Evolutionary conservation across 92 coral and sea anemone genomes (phyloP), one percentile per base, ranked within the genome.

Genomic region (Montipora capitata): DNA sequence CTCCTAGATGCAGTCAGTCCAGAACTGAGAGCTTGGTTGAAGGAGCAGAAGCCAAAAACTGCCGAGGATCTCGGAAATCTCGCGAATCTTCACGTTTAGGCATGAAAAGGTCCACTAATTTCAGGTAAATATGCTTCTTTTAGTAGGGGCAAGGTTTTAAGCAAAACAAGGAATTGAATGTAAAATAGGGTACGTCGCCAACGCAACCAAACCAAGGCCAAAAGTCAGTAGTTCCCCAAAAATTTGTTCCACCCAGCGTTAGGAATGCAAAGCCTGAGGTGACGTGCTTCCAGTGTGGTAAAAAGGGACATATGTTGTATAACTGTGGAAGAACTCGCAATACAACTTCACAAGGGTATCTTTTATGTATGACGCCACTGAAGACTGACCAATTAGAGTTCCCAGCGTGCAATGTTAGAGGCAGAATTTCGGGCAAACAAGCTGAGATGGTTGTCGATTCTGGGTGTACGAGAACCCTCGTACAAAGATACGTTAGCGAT

Each of bases 21-120:
- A 10, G 95, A 92, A 64, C 78, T 92, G 39, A 74, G 83, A 43
- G 76, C 91, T 12, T 84, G 95, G 95, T 73, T 91, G 20, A 91
- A 82, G 45, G 88, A 88, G 76, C 69, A 72, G 17, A 88, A 78
- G 39, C 91, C 89, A 4, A 51, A 68, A 70, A 88, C 92, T 35
- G 79, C 95, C 4, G 83, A 64, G 61, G 87, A 88, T 20, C 54
- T 88, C 27, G 95, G 83, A 15, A 61, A 71, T 42, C 56, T 77
- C 10, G 92, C 90, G 4, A 88, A 88, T 71, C 74, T 72, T 38
- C 87, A 73, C 75, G 92, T 87, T 3, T 92, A 87, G 67, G 56
- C 85, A 13, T 64, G 80, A 61, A 91, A 91, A 72, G 94, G 88
- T 16, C 92, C 88, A 9, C 41, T 87, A 14, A 81, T 87, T 43